phyloP scores from a whole-genome alignment of 2,888 invertebrate genomes.

The Aspidapion aeneum region DNA sequence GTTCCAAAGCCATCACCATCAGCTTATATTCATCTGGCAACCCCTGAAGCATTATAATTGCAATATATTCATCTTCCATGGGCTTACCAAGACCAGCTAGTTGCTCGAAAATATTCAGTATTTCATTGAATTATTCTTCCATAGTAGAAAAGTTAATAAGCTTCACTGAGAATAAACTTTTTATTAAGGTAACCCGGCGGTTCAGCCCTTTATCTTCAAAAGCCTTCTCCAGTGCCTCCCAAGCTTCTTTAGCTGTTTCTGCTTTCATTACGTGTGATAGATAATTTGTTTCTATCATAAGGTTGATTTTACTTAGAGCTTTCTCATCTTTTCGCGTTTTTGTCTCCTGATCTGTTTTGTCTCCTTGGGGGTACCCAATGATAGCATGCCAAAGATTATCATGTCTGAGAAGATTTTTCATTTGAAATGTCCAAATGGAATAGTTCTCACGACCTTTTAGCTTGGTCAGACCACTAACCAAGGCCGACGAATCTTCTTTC shows the following conservation, averaged over 20 bases:
- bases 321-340: too few relatives aligned
- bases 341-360: too few relatives aligned
- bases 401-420: too few relatives aligned
- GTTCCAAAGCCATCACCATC: not conserved
- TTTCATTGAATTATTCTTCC: not conserved
- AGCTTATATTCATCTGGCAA: not conserved
- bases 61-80: not conserved
- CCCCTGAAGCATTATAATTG: not conserved
- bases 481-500: too few relatives aligned
- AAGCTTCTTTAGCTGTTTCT: not conserved
- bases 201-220: not conserved
- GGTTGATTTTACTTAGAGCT: too few relatives aligned
- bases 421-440: too few relatives aligned
- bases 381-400: too few relatives aligned
- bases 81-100: not conserved
- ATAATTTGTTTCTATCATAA: too few relatives aligned
- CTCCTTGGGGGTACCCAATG: too few relatives aligned
- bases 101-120: not conserved
- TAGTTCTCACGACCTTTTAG: too few relatives aligned
- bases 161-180: not conserved
- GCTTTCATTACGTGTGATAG: not conserved
- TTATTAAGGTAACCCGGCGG: not conserved
- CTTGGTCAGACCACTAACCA: too few relatives aligned
- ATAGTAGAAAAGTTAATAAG: not conserved
- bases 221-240: not conserved